Evolutionary conservation across 2,888 invertebrate species (phyloP).

Genomic region (Pseudoips prasinana): DNA sequence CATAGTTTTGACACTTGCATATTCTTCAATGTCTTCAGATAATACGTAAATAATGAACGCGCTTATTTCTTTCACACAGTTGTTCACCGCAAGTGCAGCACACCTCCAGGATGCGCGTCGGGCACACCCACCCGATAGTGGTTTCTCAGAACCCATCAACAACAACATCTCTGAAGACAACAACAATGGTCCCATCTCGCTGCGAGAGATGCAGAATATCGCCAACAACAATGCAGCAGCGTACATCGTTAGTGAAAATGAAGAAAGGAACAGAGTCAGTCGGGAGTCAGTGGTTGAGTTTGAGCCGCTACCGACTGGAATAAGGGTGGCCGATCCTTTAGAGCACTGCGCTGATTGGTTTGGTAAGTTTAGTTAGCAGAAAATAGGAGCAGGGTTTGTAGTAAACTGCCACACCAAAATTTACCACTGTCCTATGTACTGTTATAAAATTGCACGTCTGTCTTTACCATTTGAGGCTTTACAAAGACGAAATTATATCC

Average conservation of each 20-base stretch:
- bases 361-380: conserved; percentile 47
- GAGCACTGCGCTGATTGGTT: conserved; percentile 74
- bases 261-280: conserved; percentile 67
- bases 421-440: too few species aligned
- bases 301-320: conserved; percentile 62
- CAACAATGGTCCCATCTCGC: conserved; percentile 80
- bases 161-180: conserved; percentile 78
- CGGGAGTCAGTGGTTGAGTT: conserved; percentile 73
- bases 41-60: too few species aligned
- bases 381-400: too few species aligned
- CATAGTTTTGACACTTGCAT: too few species aligned
- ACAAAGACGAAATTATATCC: too few species aligned
- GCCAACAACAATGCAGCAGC: conserved; percentile 80
- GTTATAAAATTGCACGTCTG: too few species aligned
- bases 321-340: conserved; percentile 62
- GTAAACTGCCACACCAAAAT: too few species aligned
- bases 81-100: conserved; percentile 69
- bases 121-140: conserved; percentile 65
- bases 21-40: too few species aligned
- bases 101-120: conserved; percentile 68
- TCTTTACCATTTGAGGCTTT: too few species aligned
- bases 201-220: conserved; percentile 81
- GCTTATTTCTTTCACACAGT: conserved; percentile 36
- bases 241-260: conserved; percentile 77
- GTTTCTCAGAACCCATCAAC: conserved; percentile 70